Conservation (phyloP, 2,113 vertebrate species). For the Okapia johnstoni region DNA sequence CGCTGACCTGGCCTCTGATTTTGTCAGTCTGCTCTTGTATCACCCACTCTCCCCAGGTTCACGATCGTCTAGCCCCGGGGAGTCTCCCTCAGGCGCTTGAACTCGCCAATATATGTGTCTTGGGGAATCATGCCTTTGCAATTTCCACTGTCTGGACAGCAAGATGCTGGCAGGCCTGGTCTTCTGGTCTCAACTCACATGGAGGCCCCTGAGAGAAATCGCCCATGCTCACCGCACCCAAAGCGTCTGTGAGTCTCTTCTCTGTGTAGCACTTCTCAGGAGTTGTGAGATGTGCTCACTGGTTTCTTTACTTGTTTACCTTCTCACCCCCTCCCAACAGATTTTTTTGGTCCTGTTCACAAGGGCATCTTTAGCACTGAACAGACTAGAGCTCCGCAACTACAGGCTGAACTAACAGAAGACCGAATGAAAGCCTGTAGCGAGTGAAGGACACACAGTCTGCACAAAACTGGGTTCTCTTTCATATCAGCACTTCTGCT, state of each 20-base stretch:
- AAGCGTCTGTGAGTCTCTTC: accelerated
- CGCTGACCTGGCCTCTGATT: background rate
- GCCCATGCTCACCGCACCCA: too few species aligned
- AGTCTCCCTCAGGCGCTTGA: background rate
- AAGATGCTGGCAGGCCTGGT: background rate
- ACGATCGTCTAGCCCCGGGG: accelerated
- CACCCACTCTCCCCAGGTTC: background rate
- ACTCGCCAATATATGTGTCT: background rate
- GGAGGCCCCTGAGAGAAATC: background rate
- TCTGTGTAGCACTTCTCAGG: background rate
- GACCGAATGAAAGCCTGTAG: background rate
- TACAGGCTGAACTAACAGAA: background rate
- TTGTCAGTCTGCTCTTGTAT: background rate
- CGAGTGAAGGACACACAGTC: background rate
- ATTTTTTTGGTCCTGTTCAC: background rate
- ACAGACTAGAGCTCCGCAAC: background rate
- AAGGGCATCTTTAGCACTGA: background rate
- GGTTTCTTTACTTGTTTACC: background rate
- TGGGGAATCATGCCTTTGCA: background rate
- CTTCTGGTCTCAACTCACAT: background rate
- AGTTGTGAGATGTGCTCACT: background rate
- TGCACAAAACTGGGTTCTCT: background rate
- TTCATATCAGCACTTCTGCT: background rate
- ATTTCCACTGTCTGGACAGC: background rate
- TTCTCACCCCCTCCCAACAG: background rate